Evolutionary conservation across 2,113 vertebrate genomes (phyloP).

Genomic region (Eurypyga helias): DNA sequence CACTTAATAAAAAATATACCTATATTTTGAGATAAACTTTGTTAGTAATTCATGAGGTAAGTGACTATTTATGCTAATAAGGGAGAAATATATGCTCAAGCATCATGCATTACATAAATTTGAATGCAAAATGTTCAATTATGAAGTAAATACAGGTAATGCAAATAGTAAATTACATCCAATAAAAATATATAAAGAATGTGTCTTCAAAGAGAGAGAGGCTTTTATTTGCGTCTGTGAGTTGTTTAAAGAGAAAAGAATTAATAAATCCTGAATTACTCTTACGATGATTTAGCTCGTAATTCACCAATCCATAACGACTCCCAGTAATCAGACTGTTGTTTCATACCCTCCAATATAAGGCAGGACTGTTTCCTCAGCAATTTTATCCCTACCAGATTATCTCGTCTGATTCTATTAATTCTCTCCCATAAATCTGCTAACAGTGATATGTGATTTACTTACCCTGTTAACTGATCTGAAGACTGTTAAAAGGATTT

Average conservation of each 20-base stretch:
- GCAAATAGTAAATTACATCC: slow-evolving; percentile 83
- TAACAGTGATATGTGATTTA: slow-evolving; percentile 83
- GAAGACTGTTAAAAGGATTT: slow-evolving; percentile 82
- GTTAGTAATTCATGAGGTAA: slow-evolving; percentile 88
- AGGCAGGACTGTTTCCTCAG: slow-evolving; percentile 78
- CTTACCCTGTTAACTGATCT: slow-evolving; percentile 80
- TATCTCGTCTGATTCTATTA: slow-evolving; percentile 85
- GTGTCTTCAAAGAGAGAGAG: slow-evolving; percentile 79
- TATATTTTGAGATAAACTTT: slow-evolving; percentile 85
- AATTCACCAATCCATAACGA: slow-evolving; percentile 78
- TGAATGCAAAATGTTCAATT: slow-evolving; percentile 87
- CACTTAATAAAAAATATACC: slow-evolving; percentile 82
- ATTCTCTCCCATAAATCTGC: slow-evolving; percentile 84
- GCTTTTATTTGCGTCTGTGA: slow-evolving; percentile 77
- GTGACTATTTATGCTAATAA: slow-evolving; percentile 87
- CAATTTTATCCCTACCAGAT: slow-evolving; percentile 82
- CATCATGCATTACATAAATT: slow-evolving; percentile 85
- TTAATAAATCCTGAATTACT: slow-evolving; percentile 82
- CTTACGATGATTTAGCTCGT: slow-evolving; percentile 76
- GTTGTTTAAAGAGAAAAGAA: slow-evolving; percentile 82
- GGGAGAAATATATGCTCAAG: slow-evolving; percentile 83
- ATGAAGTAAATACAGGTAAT: slow-evolving; percentile 86
- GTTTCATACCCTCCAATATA: slow-evolving; percentile 66
- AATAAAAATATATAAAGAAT: slow-evolving; percentile 81
- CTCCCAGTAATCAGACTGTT: slow-evolving; percentile 75